Evolutionary conservation across 2,888 invertebrate genomes (phyloP), one percentile per base, ranked within the genome.

Genomic region (Trichogramma dendrolimi): DNA sequence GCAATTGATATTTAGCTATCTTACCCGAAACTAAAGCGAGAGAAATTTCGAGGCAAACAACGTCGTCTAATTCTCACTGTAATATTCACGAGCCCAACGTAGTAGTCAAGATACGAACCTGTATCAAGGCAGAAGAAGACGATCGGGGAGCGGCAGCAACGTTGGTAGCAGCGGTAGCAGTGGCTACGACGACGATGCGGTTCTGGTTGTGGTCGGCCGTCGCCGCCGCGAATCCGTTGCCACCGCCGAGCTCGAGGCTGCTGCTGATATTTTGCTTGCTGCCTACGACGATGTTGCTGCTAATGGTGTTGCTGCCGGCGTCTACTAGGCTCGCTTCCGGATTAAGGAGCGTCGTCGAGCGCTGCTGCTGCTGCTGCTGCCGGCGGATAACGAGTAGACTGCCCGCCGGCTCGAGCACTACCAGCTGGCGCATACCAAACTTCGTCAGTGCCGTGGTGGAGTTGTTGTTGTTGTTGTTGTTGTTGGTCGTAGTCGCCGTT

Each of bases 341-440:
- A 14, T 11, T 48, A 14, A 5, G 5, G 11, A 14, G 48, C 48
- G 48, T 51, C 39, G 54, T 4, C 56, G 65, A 68, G 64, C 71
- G 71, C 59, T 71, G 70, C 50, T 65, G 67, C 56, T 71, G 67
- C 42, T 75, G 70, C 59, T 78, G 76, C 67, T 77, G 75, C 71
- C 78, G 78, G 67, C 78, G 71, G 71, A 78, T 78, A 66, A 78
- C 77, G 69, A 78, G 72, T 70, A 78, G 75, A 69, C 77, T 78
- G 73, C 78, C 77, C 66, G 78, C 76, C 68, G 78, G 78, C 77
- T 78, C 78, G 59, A 77, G 65, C 63, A 76, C 77, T 66, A 76
- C 76, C 68, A 76, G 75, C 69, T 76, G 77, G 72, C 77, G 72
- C 76, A 76, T 76, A 63, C 68, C 70, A 66, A 60, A 63, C 68